phyloP scores from a whole-genome alignment of 2,113 vertebrate species.

The Seriola rivoliana region DNA sequence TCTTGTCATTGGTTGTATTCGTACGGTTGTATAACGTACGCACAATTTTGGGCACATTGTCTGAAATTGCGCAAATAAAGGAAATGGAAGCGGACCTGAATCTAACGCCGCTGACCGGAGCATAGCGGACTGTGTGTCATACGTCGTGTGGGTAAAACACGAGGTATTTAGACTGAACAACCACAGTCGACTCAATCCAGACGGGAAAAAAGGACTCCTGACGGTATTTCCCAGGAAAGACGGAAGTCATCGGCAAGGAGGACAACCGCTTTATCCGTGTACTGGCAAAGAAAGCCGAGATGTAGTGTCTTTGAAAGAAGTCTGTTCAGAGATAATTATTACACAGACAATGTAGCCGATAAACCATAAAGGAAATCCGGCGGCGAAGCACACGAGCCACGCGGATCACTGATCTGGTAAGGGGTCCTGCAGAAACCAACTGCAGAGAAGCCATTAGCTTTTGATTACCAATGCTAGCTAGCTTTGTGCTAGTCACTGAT shows the following conservation, averaged over 20 bases:
- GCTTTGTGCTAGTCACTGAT: slow-evolving; percentile 22
- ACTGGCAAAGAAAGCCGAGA: slow-evolving; percentile 11
- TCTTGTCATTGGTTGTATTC: slow-evolving; percentile 66
- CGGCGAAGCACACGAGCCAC: background rate
- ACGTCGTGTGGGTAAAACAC: background rate
- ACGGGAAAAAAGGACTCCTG: background rate
- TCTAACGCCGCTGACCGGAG: background rate
- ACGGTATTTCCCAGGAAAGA: background rate
- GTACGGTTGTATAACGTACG: slow-evolving; percentile 50
- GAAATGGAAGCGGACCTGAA: slow-evolving; percentile 30
- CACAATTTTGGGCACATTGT: slow-evolving; percentile 72
- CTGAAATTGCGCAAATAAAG: slow-evolving; percentile 65
- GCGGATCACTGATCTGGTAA: slow-evolving; percentile 59
- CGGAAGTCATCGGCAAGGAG: slow-evolving; percentile 39
- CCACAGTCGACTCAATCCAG: background rate
- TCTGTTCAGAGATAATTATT: background rate
- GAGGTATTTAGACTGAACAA: background rate
- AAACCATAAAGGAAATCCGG: background rate
- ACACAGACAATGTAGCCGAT: slow-evolving; percentile 9
- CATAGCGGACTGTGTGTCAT: background rate
- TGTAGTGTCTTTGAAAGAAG: background rate
- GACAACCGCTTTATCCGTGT: background rate
- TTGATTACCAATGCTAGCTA: slow-evolving; percentile 41
- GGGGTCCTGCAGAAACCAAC: slow-evolving; percentile 1
- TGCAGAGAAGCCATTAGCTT: slow-evolving; percentile 48